Base-by-base conservation (phyloP, 2,888 invertebrate genomes). In the Torymus texanus region DNA sequence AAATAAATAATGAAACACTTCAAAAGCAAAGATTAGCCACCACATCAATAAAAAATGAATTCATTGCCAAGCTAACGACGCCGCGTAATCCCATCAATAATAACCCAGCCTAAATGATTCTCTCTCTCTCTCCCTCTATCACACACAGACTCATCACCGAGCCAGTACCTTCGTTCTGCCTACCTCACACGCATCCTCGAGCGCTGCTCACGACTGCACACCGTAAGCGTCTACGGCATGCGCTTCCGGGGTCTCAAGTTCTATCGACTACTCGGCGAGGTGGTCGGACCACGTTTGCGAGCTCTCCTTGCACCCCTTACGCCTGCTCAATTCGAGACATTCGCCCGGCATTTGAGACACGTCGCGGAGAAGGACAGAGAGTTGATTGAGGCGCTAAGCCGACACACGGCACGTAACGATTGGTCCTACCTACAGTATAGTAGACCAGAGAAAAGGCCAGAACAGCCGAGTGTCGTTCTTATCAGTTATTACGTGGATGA, bases 171-270 rank as follows among this genome's bases (percentile, higher is more conserved):
- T 61, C 84, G 83, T n/a, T 82, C 88, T 21, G 61, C 56, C 13
- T 71, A 85, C 76, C 78, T 88, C 55, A 85, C 83, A n/a, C 84
- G 85, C 41, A 86, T 88, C 55, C 82, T 88, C 29, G 84, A 88
- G 80, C 84, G 85, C 56, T 88, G 88, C 77, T 73, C 75, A 8
- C 83, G 80, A 14, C 83, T 88, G 71, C 88, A 87, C 81, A 88
- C 87, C 29, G 84, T 88, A 75, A 84, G 80, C 58, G 84, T 87
- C 63, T 61, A 82, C 2, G 85, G 85, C 10, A 84, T 83, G 75
- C 82, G 84, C 21, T 86, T 88, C 51, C 85, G 85, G 4, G 87
- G 88, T 12, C 74, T 79, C 29, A 88, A 88, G 78, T 86, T 88
- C 78, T 88, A 86, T 79, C 84, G 80, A 13, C 79, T 87, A 8